Conservation (phyloP, 2,797 vertebrate genomes). For the Lithobates pipiens region DNA sequence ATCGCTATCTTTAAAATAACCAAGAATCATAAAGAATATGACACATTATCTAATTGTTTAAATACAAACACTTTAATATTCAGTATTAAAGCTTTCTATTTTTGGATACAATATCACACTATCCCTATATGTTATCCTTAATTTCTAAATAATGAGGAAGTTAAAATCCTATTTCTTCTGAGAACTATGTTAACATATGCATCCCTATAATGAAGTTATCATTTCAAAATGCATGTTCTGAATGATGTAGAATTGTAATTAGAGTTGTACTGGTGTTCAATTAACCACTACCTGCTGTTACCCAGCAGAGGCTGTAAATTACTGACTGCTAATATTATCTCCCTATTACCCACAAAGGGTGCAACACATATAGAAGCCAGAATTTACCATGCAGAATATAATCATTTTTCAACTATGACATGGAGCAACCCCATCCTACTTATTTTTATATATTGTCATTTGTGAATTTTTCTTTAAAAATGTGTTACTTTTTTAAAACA, state of each 20-base stretch:
- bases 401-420: no score
- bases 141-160: conserved; percentile 57
- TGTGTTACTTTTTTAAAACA: no score
- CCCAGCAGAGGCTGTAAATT: conserved; percentile 64
- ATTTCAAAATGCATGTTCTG: conserved; percentile 58
- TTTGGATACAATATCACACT: conserved; percentile 21
- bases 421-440: no score
- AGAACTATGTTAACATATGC: conserved; percentile 54
- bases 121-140: conserved; percentile 26
- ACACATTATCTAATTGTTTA: background rate
- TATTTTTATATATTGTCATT: no score
- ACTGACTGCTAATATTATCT: conserved; percentile 63
- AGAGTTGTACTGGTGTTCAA: conserved; percentile 69
- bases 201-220: conserved; percentile 58
- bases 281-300: conserved; percentile 72
- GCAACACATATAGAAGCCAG: conserved; percentile 60
- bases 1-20: background rate
- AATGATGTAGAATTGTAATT: conserved; percentile 66
- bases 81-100: background rate
- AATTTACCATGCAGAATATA: no score
- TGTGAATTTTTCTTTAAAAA: no score
- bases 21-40: background rate
- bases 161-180: conserved; percentile 53
- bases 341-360: conserved; percentile 62
- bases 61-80: background rate